Conservation (phyloP, 2,797 vertebrate genomes). For the Vespertilio murinus region DNA sequence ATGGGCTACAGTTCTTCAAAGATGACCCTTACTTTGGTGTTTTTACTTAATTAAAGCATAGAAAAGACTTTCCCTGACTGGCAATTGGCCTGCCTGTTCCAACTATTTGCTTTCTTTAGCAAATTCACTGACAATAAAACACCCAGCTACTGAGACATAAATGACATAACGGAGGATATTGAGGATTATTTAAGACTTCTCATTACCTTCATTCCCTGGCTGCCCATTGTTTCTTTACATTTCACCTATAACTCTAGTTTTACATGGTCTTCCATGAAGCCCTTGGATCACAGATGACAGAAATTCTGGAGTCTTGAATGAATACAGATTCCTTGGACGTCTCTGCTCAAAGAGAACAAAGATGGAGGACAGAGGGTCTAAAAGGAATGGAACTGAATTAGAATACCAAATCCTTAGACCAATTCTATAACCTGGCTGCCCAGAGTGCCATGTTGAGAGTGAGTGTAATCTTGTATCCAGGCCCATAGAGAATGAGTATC, state of each 20-base stretch:
- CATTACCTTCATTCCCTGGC: background rate
- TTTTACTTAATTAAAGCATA: background rate
- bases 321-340: background rate
- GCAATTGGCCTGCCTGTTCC: background rate
- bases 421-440: background rate
- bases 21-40: background rate
- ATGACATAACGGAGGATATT: background rate
- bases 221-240: background rate
- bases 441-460: background rate
- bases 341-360: background rate
- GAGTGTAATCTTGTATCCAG: background rate
- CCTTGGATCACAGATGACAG: background rate
- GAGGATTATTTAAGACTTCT: background rate
- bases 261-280: background rate
- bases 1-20: background rate
- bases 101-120: constrained; percentile 31
- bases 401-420: background rate
- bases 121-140: constrained; percentile 26
- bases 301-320: background rate
- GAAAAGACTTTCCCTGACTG: background rate
- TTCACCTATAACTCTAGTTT: background rate
- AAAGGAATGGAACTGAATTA: background rate
- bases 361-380: background rate
- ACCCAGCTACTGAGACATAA: background rate
- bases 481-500: background rate